Percentiles rank a stretch among this genome's conserved stretches.
These are phyloP conservation scores for Ophion obscuratus DNA, from an alignment of 2,888 invertebrate species.

Conservation along the genomic window DNA sequence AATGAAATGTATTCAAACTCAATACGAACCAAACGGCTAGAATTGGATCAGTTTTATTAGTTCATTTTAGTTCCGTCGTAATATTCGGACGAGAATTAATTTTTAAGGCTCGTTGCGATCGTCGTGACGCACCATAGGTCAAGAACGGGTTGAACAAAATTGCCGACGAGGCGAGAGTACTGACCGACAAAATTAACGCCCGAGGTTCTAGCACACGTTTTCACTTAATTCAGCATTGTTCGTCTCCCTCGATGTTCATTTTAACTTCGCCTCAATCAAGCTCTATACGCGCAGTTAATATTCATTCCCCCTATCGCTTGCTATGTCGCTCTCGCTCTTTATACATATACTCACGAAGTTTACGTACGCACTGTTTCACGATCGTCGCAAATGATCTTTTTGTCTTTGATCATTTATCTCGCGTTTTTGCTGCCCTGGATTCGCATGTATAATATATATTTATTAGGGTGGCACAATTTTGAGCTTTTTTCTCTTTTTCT, in stretches of 20 bases:
- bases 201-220: slow-evolving; percentile 29
- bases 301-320: slow-evolving; percentile 15
- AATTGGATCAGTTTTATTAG: background rate
- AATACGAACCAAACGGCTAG: background rate
- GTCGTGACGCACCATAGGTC: slow-evolving; percentile 48
- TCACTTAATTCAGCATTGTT: slow-evolving; percentile 44
- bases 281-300: slow-evolving; percentile 12
- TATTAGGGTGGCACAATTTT: no score
- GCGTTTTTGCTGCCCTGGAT: background rate
- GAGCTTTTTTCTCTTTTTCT: no score
- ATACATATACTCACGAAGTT: slow-evolving; percentile 31
- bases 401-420: slow-evolving; percentile 33
- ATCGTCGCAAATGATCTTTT: slow-evolving; percentile 28
- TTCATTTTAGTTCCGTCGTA: background rate
- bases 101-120: background rate
- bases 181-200: slow-evolving; percentile 48
- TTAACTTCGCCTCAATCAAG: slow-evolving; percentile 27
- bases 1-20: background rate
- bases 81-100: slow-evolving; percentile 17
- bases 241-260: slow-evolving; percentile 16
- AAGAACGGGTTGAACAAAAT: slow-evolving; percentile 53
- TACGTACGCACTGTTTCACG: slow-evolving; percentile 42
- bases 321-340: background rate
- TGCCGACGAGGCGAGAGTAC: slow-evolving; percentile 31
- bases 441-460: background rate